phyloP scores from a whole-genome alignment of 1,140 invertebrate genomes.

The Carcinoscorpius rotundicauda region DNA sequence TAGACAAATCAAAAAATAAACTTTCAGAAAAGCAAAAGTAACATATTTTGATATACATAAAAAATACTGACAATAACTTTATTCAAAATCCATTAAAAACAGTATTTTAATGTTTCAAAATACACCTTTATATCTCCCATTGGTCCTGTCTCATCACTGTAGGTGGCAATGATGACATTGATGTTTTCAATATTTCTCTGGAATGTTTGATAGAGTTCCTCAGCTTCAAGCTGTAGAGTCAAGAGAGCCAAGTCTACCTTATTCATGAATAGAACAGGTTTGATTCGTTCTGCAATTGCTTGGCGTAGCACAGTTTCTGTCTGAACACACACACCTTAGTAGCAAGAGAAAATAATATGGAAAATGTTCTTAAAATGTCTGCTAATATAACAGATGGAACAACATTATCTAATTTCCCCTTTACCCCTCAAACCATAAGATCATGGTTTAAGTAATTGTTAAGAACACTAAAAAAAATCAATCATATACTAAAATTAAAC shows the following conservation, averaged over 20 bases:
- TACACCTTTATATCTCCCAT: constrained; percentile 93
- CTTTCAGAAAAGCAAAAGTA: too few relatives aligned
- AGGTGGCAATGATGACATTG: constrained; percentile 99
- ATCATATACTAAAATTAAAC: too few relatives aligned
- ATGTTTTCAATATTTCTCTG: constrained; percentile 99
- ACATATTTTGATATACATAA: not conserved
- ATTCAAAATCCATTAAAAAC: not conserved
- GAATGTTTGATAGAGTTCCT: constrained; percentile 98
- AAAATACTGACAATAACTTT: not conserved
- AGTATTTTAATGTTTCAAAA: constrained; percentile 23
- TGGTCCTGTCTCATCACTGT: constrained; percentile 89
- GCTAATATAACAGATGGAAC: too few relatives aligned
- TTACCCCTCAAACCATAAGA: too few relatives aligned
- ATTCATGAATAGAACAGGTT: constrained; percentile 51
- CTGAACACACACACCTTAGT: constrained; percentile 48
- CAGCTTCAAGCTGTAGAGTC: constrained; percentile 51
- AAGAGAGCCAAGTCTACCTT: constrained; percentile 48
- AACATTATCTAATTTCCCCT: too few relatives aligned
- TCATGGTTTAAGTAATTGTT: too few relatives aligned
- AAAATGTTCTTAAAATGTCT: not conserved
- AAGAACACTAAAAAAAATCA: too few relatives aligned
- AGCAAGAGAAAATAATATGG: not conserved
- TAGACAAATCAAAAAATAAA: too few relatives aligned
- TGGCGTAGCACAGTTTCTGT: constrained; percentile 49
- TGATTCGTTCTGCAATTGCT: constrained; percentile 48